phyloP scores from a whole-genome alignment of 1,140 invertebrate species.

The Papilio xuthus region DNA sequence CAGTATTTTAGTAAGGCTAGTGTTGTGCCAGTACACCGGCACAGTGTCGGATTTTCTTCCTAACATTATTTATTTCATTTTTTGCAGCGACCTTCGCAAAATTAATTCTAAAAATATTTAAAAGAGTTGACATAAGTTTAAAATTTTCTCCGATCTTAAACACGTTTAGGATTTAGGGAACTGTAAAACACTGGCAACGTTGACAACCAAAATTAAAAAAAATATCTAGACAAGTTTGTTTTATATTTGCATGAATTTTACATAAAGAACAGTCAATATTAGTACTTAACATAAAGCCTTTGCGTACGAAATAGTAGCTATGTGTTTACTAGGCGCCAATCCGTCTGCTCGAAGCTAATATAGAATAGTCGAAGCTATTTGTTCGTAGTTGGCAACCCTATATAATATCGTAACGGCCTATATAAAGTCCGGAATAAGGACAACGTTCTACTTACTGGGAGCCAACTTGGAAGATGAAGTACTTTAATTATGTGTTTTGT shows the following conservation, averaged over 20 bases:
- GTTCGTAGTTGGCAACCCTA: conserved; percentile 22
- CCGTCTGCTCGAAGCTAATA: conserved; percentile 48
- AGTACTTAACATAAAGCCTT: not conserved
- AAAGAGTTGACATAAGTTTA: too few species aligned
- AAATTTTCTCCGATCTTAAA: too few species aligned
- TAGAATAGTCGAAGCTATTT: conserved; percentile 12
- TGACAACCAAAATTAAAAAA: too few species aligned
- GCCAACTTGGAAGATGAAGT: conserved; percentile 21
- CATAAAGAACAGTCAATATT: not conserved
- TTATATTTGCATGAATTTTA: not conserved
- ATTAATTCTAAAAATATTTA: too few species aligned
- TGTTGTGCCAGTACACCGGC: too few species aligned
- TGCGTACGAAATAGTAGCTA: conserved; percentile 30
- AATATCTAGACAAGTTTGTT: not conserved
- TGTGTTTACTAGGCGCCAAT: conserved; percentile 54
- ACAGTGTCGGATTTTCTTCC: too few species aligned
- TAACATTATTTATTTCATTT: too few species aligned
- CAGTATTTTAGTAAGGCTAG: too few species aligned
- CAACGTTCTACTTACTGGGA: conserved; percentile 1
- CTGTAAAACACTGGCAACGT: too few species aligned
- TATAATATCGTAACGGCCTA: conserved; percentile 30
- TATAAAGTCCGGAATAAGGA: conserved; percentile 17
- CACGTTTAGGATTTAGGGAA: too few species aligned
- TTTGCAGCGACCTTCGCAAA: too few species aligned
- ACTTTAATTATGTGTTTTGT: conserved; percentile 12